Conservation (phyloP, 2,113 vertebrate species). For the Phrynosoma blainvillii region DNA sequence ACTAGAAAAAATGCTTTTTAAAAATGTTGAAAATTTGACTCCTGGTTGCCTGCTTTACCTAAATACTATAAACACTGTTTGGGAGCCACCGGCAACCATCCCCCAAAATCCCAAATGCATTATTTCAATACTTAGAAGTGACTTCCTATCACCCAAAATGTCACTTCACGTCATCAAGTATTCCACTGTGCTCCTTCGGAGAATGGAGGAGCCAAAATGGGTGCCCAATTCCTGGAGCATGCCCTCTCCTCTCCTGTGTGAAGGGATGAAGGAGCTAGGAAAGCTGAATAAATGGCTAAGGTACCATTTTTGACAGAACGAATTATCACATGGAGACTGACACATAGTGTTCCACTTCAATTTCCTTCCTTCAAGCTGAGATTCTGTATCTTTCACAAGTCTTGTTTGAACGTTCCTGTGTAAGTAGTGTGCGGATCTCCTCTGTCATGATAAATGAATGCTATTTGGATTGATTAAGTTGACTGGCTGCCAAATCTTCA, state of each 20-base stretch:
- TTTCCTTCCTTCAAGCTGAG: not conserved
- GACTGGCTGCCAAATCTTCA: conserved; percentile 5
- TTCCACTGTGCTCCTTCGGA: too few relatives aligned
- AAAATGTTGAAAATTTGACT: too few relatives aligned
- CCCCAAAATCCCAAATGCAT: too few relatives aligned
- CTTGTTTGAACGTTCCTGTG: conserved; percentile 13
- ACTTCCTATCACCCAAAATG: too few relatives aligned
- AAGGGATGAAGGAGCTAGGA: not conserved
- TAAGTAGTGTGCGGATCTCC: not conserved
- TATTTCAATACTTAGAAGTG: too few relatives aligned
- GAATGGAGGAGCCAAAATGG: too few relatives aligned
- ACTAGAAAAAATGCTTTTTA: too few relatives aligned
- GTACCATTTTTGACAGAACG: not conserved
- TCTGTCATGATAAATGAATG: conserved; percentile 19
- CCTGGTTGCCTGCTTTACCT: too few relatives aligned
- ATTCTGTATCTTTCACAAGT: not conserved
- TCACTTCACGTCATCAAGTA: too few relatives aligned
- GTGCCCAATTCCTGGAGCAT: too few relatives aligned
- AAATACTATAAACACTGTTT: too few relatives aligned
- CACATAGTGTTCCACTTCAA: not conserved
- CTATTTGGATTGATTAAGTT: conserved; percentile 8
- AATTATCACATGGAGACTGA: not conserved
- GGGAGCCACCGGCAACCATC: too few relatives aligned
- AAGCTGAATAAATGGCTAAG: not conserved
- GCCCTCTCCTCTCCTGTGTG: not conserved